Evolutionary conservation across 2,113 vertebrate species (phyloP).

Genomic region (Aleadryas rufinucha): DNA sequence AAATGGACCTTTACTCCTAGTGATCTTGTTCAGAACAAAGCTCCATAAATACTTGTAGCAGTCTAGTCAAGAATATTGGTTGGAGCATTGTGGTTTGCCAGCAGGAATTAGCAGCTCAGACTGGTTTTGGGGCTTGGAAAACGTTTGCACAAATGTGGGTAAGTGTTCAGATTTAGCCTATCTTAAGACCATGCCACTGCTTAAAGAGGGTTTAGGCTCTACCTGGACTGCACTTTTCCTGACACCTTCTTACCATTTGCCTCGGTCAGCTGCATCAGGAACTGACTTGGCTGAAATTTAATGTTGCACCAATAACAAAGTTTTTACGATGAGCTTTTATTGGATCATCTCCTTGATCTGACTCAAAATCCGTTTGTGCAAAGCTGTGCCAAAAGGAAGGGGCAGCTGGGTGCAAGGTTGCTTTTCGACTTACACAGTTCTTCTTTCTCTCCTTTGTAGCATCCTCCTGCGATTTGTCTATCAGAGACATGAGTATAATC

Average conservation of each 20-base stretch:
- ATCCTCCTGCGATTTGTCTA: not conserved
- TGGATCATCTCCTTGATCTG: not conserved
- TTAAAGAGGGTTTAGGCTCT: not conserved
- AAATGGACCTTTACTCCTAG: not conserved
- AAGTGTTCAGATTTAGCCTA: not conserved
- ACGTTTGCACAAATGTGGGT: accelerated
- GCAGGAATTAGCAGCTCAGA: not conserved
- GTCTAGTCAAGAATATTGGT: not conserved
- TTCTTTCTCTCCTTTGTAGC: not conserved
- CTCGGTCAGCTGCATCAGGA: not conserved
- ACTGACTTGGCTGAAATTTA: not conserved
- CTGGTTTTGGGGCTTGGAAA: not conserved
- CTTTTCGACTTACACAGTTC: not conserved
- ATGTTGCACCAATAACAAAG: not conserved
- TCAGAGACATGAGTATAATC: not conserved
- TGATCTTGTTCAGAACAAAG: not conserved
- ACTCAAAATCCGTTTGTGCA: not conserved
- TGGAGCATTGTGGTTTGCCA: not conserved
- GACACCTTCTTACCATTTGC: not conserved
- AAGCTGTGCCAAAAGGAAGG: not conserved
- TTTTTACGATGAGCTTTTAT: not conserved
- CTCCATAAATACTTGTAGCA: not conserved
- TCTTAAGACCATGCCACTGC: not conserved
- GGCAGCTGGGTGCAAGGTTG: not conserved
- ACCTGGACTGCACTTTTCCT: not conserved